Evolutionary conservation across 2,888 invertebrate species (phyloP), one percentile per base, ranked within the genome.

Genomic region (Vanessa cardui): DNA sequence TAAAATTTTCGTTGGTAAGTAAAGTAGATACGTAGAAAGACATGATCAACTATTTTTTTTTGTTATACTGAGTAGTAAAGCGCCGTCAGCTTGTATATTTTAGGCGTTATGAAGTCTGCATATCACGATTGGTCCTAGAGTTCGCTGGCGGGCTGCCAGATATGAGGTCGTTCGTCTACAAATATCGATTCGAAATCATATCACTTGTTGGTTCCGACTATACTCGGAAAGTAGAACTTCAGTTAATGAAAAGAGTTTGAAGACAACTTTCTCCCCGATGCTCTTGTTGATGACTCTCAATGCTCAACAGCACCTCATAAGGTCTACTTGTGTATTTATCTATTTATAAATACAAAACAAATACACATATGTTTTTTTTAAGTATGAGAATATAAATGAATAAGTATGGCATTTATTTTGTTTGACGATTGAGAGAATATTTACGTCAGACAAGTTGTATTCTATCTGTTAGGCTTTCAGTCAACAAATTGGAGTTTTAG

Each of bases 111-210:
- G n/a, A 68, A 62, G 65, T 52, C 52, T 50, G 64, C 56, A 47
- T 62, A 50, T 64, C 61, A 45, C 58, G 64, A 46, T 46, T 50
- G 31, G 56, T 62, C 66, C 69, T 62, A 52, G 69, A 65, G 65
- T 52, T 20, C 58, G 64, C 33, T 71, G 71, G 71, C 66, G 18
- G 31, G 52, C 44, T 56, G 71, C 69, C 71, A 71, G 62, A 39
- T 12, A 33, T 56, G 63, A 66, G 66, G 63, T 46, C 58, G 31
- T 45, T 9, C 64, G 62, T 46, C 56, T 46, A 44, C 46, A 39
- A 39, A 16, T 70, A 72, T 72, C 70, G 72, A 72, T 72, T 66
- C 54, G 44, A 64, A 49, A 39, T 70, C 63, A 61, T 66, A 68
- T 70, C 72, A 72, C 65, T 70, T 70, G 68, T 66, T 64, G 68